phyloP scores from a whole-genome alignment of 2,797 vertebrate species.

The Pteropus rufus region DNA sequence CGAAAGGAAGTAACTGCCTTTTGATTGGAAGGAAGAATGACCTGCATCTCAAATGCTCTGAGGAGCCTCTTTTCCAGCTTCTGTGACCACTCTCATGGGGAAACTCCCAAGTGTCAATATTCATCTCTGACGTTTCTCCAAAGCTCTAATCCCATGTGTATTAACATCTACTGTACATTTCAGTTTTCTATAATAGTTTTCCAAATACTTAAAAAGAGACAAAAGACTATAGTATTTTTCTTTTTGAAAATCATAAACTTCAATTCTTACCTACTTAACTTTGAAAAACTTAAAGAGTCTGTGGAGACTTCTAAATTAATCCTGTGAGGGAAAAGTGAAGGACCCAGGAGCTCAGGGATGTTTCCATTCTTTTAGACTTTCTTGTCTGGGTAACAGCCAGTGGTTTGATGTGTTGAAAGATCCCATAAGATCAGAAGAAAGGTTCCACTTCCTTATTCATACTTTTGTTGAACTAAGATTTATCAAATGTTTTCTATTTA shows the following conservation, averaged over 20 bases:
- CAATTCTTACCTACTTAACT: not conserved
- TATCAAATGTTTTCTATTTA: not conserved
- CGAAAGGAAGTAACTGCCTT: not conserved
- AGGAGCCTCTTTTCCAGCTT: not conserved
- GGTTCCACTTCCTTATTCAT: not conserved
- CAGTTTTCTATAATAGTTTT: not conserved
- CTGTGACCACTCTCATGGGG: not conserved
- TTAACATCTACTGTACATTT: not conserved
- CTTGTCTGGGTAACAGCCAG: not conserved
- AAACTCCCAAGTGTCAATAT: not conserved
- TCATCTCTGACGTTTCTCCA: not conserved
- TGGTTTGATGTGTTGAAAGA: not conserved
- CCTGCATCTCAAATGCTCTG: not conserved
- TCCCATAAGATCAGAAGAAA: conserved; percentile 12
- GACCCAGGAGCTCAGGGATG: not conserved
- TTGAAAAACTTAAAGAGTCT: conserved; percentile 9
- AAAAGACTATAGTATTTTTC: not conserved
- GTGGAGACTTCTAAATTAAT: not conserved
- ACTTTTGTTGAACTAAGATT: not conserved
- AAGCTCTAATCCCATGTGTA: not conserved
- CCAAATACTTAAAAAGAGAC: not conserved
- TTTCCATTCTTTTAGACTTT: conserved; percentile 2
- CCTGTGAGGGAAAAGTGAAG: not conserved
- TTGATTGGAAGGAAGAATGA: not conserved
- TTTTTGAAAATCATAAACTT: conserved; percentile 12